These are phyloP conservation scores for Allygus modestus DNA, from an alignment of 2,888 invertebrate species.

Conservation along the genomic window DNA sequence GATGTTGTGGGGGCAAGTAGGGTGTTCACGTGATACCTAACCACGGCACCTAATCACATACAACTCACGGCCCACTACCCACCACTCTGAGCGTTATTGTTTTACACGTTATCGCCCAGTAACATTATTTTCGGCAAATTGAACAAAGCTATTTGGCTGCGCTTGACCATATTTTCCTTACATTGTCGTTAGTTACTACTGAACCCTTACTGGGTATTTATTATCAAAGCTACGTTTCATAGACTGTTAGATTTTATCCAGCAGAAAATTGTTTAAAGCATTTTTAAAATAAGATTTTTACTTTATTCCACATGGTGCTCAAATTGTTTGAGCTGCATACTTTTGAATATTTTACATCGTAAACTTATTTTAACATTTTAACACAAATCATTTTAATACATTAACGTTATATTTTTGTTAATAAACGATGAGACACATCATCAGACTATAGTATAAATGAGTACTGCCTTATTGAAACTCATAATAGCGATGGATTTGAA, in stretches of 20 bases:
- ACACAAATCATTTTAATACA: no score
- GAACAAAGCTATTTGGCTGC: slow-evolving; percentile 14
- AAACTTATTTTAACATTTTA: no score
- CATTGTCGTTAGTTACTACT: background rate
- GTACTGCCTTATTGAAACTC: no score
- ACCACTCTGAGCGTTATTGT: slow-evolving; percentile 25
- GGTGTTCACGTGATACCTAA: background rate
- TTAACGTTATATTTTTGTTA: no score
- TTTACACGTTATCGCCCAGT: slow-evolving; percentile 42
- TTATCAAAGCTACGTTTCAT: background rate
- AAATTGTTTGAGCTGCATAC: no score
- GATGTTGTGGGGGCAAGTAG: no score
- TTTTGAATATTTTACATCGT: no score
- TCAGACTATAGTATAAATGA: no score
- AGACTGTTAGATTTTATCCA: slow-evolving; percentile 14
- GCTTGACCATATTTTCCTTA: slow-evolving; percentile 28
- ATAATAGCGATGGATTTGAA: no score
- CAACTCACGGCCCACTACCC: slow-evolving; percentile 24
- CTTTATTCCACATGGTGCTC: no score
- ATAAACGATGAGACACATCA: no score
- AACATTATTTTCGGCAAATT: slow-evolving; percentile 50
- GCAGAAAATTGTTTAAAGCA: slow-evolving; percentile 11
- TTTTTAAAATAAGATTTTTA: background rate
- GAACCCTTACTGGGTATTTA: background rate
- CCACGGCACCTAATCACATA: slow-evolving; percentile 11